phyloP scores from a whole-genome alignment of 2,888 invertebrate genomes.

The Erannis defoliaria region DNA sequence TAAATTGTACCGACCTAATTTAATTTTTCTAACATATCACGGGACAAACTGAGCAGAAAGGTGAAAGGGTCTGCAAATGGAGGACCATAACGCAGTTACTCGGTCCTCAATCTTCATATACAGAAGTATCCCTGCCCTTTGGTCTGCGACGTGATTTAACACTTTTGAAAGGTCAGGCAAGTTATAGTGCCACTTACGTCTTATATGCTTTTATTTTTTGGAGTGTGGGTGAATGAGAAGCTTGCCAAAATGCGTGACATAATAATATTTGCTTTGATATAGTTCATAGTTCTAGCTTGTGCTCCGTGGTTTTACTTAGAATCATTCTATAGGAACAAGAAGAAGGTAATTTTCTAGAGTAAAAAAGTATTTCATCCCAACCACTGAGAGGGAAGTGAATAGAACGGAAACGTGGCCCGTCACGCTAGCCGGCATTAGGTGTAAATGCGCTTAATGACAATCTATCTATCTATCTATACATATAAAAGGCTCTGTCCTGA shows the following conservation, averaged over 20 bases:
- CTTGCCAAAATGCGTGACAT: constrained; percentile 7
- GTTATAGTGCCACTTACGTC: constrained; percentile 18
- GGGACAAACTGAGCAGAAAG: constrained; percentile 45
- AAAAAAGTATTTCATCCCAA: too few relatives aligned
- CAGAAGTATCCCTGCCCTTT: constrained; percentile 40
- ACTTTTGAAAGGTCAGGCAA: constrained; percentile 34
- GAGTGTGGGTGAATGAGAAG: constrained; percentile 3
- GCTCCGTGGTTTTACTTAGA: too few relatives aligned
- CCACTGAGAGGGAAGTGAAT: too few relatives aligned
- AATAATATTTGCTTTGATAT: background rate
- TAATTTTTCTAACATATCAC: constrained; percentile 39
- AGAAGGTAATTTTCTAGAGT: too few relatives aligned
- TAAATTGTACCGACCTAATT: constrained; percentile 16
- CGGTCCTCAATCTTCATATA: constrained; percentile 46
- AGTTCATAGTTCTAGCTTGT: background rate
- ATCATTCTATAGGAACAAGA: too few relatives aligned
- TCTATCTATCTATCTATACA: too few relatives aligned
- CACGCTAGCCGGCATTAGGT: too few relatives aligned
- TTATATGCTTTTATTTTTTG: constrained; percentile 19
- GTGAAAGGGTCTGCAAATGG: constrained; percentile 46
- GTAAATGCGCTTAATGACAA: too few relatives aligned
- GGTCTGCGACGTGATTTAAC: constrained; percentile 38
- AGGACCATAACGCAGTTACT: constrained; percentile 40
- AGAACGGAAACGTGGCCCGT: too few relatives aligned
- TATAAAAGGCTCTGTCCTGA: too few relatives aligned